Conservation (phyloP, 2,888 invertebrate genomes). For the Spisula solida region DNA sequence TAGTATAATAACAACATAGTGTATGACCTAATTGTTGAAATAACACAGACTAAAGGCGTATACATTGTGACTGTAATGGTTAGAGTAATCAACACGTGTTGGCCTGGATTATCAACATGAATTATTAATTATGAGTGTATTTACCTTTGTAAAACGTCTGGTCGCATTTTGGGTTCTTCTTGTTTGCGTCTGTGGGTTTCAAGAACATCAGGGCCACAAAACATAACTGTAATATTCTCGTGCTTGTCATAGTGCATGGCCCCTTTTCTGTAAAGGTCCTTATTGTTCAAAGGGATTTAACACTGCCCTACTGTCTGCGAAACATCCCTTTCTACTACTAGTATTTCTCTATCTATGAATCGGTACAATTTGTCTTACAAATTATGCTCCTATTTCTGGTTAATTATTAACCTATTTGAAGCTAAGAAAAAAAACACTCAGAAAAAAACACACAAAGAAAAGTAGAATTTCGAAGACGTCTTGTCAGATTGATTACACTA, state of each 20-base stretch:
- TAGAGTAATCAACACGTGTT: not conserved
- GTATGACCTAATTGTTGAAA: not conserved
- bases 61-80: not conserved
- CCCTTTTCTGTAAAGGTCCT: conserved; percentile 11
- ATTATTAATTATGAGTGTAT: not conserved
- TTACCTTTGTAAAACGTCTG: not conserved
- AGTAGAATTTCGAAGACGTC: not conserved
- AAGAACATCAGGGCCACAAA: not conserved
- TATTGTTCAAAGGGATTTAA: not conserved
- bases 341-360: not conserved
- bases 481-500: not conserved
- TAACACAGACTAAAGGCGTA: not conserved
- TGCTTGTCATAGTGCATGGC: conserved; percentile 14
- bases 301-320: not conserved
- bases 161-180: not conserved
- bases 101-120: not conserved
- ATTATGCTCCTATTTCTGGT: not conserved
- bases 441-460: not conserved
- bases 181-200: not conserved
- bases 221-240: not conserved
- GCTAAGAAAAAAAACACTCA: not conserved
- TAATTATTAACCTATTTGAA: not conserved
- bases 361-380: conserved; percentile 7
- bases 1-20: not conserved
- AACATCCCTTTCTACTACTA: not conserved